These are phyloP conservation scores for Coptodon bakossiorum DNA, from an alignment of 2,113 vertebrate species.

Conservation along the genomic window DNA sequence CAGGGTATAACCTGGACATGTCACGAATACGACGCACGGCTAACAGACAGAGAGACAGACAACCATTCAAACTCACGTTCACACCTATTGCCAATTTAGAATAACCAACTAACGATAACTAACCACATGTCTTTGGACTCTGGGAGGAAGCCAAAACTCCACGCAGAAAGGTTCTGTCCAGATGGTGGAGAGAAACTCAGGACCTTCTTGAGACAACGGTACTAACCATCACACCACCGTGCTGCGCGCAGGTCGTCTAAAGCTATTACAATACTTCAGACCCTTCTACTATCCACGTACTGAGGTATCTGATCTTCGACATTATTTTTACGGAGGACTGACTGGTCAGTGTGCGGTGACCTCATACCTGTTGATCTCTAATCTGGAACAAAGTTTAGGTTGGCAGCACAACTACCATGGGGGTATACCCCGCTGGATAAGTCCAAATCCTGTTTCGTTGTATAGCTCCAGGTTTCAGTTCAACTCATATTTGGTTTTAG, in stretches of 20 bases:
- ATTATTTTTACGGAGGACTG: not conserved
- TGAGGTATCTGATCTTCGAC: not conserved
- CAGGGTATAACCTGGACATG: not conserved
- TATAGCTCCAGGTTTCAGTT: not conserved
- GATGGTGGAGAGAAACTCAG: not conserved
- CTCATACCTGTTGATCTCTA: not conserved
- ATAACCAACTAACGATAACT: not conserved
- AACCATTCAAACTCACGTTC: not conserved
- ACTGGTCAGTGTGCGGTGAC: not conserved
- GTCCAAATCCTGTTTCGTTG: not conserved
- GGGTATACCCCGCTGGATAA: not conserved
- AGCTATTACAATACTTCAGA: not conserved
- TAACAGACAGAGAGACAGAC: not conserved
- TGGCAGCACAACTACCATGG: not conserved
- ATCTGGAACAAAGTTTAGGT: not conserved
- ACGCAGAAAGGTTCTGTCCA: not conserved
- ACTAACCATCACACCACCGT: not conserved
- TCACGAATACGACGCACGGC: not conserved
- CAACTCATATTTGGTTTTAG: not conserved
- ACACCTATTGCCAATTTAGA: not conserved
- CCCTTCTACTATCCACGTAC: not conserved
- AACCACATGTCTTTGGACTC: not conserved
- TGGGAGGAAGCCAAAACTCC: not conserved
- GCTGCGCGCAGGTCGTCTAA: not conserved
- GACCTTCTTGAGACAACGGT: not conserved